A percentile compares a stretch with the other conserved stretches of the same genome.
Conservation (phyloP, 2,888 invertebrate species). For the Pemphredon lugubris region DNA sequence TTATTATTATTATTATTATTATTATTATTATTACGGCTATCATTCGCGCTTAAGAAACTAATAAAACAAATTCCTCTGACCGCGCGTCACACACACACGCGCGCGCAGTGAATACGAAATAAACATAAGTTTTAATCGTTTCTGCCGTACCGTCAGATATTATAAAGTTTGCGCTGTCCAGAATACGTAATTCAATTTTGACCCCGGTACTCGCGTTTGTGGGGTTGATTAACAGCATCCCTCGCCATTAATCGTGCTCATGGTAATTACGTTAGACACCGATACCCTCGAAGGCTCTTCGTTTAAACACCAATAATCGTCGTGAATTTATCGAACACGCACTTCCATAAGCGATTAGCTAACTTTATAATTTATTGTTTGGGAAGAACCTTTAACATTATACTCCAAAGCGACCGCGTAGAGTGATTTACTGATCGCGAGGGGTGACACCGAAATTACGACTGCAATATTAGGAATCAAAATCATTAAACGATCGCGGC, state of each 20-base stretch:
- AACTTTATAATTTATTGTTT: constrained; percentile 5
- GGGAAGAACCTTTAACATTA: too few relatives aligned
- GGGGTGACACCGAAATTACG: too few relatives aligned
- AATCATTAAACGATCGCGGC: too few relatives aligned
- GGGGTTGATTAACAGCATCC: constrained; percentile 49
- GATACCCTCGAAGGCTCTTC: constrained; percentile 39
- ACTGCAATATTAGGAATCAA: too few relatives aligned
- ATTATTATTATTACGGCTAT: neutral
- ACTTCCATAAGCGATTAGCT: constrained; percentile 7
- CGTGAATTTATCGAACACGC: constrained; percentile 28
- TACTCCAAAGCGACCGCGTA: too few relatives aligned
- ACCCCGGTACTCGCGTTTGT: constrained; percentile 40
- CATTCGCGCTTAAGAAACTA: neutral
- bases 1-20: constrained; percentile 21
- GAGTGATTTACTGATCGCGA: too few relatives aligned
- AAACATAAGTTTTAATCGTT: constrained; percentile 4
- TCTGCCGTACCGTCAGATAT: constrained; percentile 27
- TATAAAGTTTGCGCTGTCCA: constrained; percentile 23
- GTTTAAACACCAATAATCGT: constrained; percentile 35
- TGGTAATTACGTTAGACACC: constrained; percentile 44
- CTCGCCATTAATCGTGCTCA: constrained; percentile 42
- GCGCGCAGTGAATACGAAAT: too few relatives aligned
- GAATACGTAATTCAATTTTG: constrained; percentile 51
- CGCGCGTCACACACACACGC: neutral
- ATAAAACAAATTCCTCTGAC: neutral